Percentiles rank a stretch among this genome's conserved stretches.
Evolutionary conservation across 2,113 vertebrate genomes (phyloP).

Genomic region (Ailuropoda melanoleuca): DNA sequence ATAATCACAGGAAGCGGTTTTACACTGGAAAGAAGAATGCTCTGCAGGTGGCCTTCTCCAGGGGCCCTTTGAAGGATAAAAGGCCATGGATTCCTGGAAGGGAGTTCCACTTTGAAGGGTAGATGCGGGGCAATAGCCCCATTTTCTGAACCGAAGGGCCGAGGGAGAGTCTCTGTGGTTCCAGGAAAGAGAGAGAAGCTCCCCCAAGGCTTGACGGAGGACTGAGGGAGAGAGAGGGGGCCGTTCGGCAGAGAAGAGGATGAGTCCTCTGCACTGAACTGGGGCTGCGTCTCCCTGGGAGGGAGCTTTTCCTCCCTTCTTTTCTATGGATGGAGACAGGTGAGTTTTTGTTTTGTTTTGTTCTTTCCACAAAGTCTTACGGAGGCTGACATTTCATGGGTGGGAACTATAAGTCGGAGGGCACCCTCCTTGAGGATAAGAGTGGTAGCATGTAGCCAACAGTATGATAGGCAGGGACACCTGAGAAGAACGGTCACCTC

Average conservation of each 20-base stretch:
- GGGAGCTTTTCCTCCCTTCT: neutral
- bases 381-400: neutral
- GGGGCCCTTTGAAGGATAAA: neutral
- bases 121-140: neutral
- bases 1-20: neutral
- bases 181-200: neutral
- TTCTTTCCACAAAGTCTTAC: neutral
- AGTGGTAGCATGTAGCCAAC: neutral
- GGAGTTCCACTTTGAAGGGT: neutral
- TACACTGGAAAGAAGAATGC: neutral
- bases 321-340: neutral
- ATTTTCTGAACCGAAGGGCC: neutral
- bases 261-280: neutral
- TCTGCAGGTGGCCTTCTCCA: neutral
- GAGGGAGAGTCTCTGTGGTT: neutral
- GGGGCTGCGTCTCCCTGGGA: neutral
- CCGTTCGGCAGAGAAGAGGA: rapidly evolving
- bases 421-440: neutral
- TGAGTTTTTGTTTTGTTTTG: neutral
- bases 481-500: neutral
- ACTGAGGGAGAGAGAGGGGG: rapidly evolving
- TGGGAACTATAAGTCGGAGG: neutral
- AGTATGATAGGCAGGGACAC: neutral
- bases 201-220: neutral
- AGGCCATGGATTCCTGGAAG: neutral